These are phyloP conservation scores for Drosophila testacea DNA, from an alignment of 2,888 invertebrate species.

Conservation along the genomic window DNA sequence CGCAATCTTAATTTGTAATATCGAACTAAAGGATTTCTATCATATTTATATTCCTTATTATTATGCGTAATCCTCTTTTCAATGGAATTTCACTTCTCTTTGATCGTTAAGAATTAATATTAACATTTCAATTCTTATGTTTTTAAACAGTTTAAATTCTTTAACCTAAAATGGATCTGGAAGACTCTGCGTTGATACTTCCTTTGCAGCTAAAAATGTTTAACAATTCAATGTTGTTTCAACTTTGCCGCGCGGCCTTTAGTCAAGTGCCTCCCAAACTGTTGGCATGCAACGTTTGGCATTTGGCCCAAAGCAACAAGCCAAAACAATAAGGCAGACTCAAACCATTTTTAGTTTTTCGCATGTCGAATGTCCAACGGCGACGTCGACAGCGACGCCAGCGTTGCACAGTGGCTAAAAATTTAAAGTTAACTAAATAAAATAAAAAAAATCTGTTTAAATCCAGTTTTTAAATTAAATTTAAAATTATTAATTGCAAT, in stretches of 20 bases:
- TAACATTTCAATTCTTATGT: neutral
- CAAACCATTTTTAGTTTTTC: conserved; percentile 46
- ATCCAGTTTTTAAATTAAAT: too few relatives aligned
- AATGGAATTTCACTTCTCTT: too few relatives aligned
- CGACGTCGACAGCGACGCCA: conserved; percentile 31
- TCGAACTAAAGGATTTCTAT: too few relatives aligned
- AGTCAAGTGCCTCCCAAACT: conserved; percentile 71
- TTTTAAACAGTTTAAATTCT: conserved; percentile 4
- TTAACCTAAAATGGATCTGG: neutral
- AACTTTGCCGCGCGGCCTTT: conserved; percentile 65
- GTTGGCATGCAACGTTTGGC: conserved; percentile 49
- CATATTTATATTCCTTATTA: too few relatives aligned
- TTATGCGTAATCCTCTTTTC: too few relatives aligned
- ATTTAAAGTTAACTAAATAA: neutral
- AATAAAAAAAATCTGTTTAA: neutral
- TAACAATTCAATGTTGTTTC: conserved; percentile 47
- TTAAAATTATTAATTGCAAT: neutral
- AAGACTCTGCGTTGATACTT: too few relatives aligned
- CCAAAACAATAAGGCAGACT: conserved; percentile 39
- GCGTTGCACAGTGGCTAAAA: conserved; percentile 45
- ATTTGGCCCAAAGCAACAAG: conserved; percentile 55
- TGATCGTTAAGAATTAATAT: neutral
- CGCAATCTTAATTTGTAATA: too few relatives aligned
- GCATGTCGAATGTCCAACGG: conserved; percentile 42
- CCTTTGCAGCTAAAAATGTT: too few relatives aligned